Evolutionary conservation across 2,888 invertebrate genomes (phyloP).

Genomic region (Isoperla grammatica): DNA sequence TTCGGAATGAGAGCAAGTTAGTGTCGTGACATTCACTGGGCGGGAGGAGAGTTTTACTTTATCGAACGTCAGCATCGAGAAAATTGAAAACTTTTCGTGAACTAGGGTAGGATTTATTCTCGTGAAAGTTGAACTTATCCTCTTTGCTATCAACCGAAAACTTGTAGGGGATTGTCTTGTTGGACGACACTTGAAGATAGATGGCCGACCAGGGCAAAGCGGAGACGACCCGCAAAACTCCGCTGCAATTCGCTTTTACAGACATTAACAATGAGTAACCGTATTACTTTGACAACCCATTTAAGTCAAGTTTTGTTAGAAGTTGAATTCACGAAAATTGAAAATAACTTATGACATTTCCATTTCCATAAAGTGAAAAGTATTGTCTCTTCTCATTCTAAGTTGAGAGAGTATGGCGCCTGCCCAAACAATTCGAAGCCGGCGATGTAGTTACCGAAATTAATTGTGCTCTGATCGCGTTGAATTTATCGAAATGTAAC

Average conservation of each 20-base stretch:
- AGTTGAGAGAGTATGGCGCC: no score
- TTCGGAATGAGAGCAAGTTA: background rate
- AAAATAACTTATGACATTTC: no score
- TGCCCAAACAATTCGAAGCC: no score
- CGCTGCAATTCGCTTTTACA: slow-evolving; percentile 7
- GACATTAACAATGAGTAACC: slow-evolving; percentile 9
- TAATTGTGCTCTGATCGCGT: no score
- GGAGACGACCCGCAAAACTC: background rate
- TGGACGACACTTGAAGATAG: slow-evolving; percentile 11
- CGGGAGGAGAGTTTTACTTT: slow-evolving; percentile 2
- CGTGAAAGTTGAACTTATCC: slow-evolving; percentile 1
- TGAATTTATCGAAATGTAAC: no score
- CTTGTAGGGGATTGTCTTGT: slow-evolving; percentile 16
- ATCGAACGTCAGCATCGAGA: slow-evolving; percentile 15
- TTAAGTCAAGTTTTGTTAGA: slow-evolving; percentile 14
- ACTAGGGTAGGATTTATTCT: slow-evolving; percentile 12
- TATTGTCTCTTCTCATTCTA: no score
- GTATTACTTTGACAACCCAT: slow-evolving; percentile 18
- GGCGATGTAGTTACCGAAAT: no score
- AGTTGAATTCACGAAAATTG: slow-evolving; percentile 7
- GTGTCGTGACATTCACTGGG: slow-evolving; percentile 5
- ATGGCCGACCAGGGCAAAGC: background rate
- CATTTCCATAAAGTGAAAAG: no score
- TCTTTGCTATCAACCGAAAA: slow-evolving; percentile 13
- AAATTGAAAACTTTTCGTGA: slow-evolving; percentile 23